A percentile compares a stretch with the other conserved stretches of the same genome.
Evolutionary conservation across 2,797 vertebrate genomes (phyloP).

Genomic region (Sphaeramia orbicularis): DNA sequence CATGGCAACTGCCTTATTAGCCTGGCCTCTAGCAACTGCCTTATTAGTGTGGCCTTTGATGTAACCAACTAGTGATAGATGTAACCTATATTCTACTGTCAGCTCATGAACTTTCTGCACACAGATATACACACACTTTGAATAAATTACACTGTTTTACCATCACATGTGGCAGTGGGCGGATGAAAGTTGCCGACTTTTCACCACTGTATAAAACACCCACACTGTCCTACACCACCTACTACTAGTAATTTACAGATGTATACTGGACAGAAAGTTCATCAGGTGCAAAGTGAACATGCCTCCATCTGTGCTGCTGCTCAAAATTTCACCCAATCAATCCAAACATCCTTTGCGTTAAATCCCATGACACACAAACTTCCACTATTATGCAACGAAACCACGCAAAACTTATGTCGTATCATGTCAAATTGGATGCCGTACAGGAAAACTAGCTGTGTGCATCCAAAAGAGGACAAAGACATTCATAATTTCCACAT

Average conservation of each 20-base stretch:
- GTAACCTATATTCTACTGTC: constrained; percentile 35
- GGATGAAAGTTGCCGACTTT: neutral
- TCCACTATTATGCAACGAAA: constrained; percentile 19
- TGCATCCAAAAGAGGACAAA: constrained; percentile 31
- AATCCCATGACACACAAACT: constrained; percentile 34
- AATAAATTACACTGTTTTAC: neutral
- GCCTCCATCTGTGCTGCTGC: neutral
- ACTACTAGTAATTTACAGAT: constrained; percentile 4
- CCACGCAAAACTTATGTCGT: constrained; percentile 19
- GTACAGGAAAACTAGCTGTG: constrained; percentile 7
- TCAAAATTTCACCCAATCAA: neutral
- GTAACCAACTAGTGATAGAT: constrained; percentile 23
- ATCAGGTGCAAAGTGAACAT: neutral
- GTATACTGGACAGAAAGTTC: neutral
- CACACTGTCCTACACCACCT: constrained; percentile 1
- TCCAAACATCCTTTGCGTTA: constrained; percentile 9
- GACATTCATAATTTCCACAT: constrained; percentile 36
- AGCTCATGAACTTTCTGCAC: neutral
- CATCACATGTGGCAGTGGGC: neutral
- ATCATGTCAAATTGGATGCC: neutral
- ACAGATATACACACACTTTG: neutral
- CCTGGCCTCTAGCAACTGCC: neutral
- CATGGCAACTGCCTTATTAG: constrained; percentile 68
- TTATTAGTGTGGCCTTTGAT: constrained; percentile 13
- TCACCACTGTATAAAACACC: constrained; percentile 8